Base-by-base conservation (phyloP, 2,113 vertebrate genomes). In the Australoheros scitulus region DNA sequence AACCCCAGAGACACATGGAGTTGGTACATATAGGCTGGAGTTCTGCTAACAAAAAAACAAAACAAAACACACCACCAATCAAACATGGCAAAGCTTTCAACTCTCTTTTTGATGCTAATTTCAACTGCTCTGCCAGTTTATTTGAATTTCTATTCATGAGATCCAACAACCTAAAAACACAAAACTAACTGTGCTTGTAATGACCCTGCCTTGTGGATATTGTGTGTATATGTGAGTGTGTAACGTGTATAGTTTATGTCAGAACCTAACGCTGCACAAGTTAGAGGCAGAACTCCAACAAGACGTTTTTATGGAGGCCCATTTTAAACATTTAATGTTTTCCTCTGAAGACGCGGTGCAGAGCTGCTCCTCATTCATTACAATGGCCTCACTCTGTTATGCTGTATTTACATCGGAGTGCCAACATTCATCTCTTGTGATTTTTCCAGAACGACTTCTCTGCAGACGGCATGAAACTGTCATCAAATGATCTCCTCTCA, bases 371-470 rank as follows among this genome's bases (percentile, higher is more conserved):
- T 76, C 59, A 24, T 80, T 82, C 79, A 75, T 81, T 80, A 78
- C 64, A 70, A 70, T 17, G 29, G 60, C 64, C 61, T 88, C 80
- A 18, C 65, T 83, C 58, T 85, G 58, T 86, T 61, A 58, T 65
- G 56, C 65, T 88, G 65, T 89, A 79, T 88, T 91, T 86, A 85
- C 68, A 76, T 82, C 56, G 84, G 41, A 22, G 61, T 75, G 80
- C 82, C 88, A 79, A 65, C 76, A 70, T 79, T 63, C 38, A 1
- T 76, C 84, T 78, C 68, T 50, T 87, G 80, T 84, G 74, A 87
- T 86, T 91, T 38, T 88, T 87, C 86, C 89, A 87, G 34, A 84
- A 57, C 55, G 7, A 80, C 52, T 85, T 83, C 80, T 87, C 80
- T 80, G 77, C 75, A 80, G 76, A 75, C 18, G 14, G 43, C 90